Evolutionary conservation across 1,140 invertebrate genomes (phyloP), one percentile per base, ranked within the genome.

Genomic region (Glossosoma conforme): DNA sequence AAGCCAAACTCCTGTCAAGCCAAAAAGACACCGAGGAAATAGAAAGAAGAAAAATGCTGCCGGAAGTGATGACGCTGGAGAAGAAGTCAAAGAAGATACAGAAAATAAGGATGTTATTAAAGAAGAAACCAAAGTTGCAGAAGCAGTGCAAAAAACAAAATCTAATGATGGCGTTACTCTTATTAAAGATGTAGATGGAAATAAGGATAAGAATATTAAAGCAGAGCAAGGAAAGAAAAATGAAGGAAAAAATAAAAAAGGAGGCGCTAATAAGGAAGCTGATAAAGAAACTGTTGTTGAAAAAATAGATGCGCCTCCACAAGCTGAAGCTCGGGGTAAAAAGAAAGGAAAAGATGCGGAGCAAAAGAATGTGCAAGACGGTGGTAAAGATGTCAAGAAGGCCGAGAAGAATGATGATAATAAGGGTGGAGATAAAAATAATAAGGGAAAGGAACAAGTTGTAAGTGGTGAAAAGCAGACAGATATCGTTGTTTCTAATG

Each of bases 21-120:
- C 55, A 8, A 58, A 58, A 37, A 44, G 55, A 25, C 32, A 58
- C 41, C 17, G 55, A 20, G 44, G 44, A 13, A 58, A 49, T 19
- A 49, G 41, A 22, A 58, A 50, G 14, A 58, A 53, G 21, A 53
- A 58, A 18, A 40, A 54, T 30, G 21, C 11, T 4, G 45, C 43
- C 24, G 28, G 36, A 28, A 11, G 21, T 37, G 43, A 56, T 19
- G 41, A 36, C 4, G 37, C 4, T 1, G 20, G 10, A 22, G 42
- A 37, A 43, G 24, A 36, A 21, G 13, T 22, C n/a, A 28, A 22
- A 10, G 22, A 42, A 42, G 25, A 32, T 20, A 13, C 33, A 2
- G 37, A 48, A 11, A 25, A 21, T 18, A 19, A 25, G 18, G 35
- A 32, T 20, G 25, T 20, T 2, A 28, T 9, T n/a, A 33, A 35